These are phyloP conservation scores for Leiothrix lutea DNA, from an alignment of 2,113 vertebrate species.

Conservation along the genomic window DNA sequence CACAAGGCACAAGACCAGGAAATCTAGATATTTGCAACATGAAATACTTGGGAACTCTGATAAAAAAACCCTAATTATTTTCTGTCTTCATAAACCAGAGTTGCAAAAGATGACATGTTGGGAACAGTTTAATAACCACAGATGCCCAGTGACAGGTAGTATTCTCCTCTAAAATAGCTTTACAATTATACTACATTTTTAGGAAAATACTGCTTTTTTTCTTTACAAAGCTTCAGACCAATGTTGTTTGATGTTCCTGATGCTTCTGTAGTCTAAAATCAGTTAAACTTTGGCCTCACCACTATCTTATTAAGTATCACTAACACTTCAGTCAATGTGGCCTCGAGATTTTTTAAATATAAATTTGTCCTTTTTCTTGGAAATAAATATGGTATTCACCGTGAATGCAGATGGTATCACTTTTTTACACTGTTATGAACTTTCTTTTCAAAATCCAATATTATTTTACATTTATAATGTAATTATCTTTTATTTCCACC, in stretches of 20 bases:
- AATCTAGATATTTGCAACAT: conserved; percentile 26
- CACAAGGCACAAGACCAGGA: conserved; percentile 31
- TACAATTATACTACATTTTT: neutral
- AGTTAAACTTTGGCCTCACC: neutral
- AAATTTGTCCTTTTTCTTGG: neutral
- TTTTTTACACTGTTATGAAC: neutral
- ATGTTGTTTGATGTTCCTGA: neutral
- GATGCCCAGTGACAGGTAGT: conserved; percentile 32
- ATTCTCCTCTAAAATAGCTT: conserved; percentile 13
- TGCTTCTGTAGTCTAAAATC: neutral
- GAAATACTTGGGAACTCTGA: neutral
- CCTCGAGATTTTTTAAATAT: neutral
- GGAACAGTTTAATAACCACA: conserved; percentile 32
- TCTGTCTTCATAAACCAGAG: conserved; percentile 11
- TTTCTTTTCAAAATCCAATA: neutral
- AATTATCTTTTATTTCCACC: neutral
- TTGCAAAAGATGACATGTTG: conserved; percentile 13
- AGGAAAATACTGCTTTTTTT: neutral
- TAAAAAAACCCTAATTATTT: neutral
- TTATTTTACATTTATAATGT: neutral
- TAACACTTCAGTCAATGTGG: neutral
- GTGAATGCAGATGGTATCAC: neutral
- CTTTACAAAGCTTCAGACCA: neutral
- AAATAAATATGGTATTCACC: neutral
- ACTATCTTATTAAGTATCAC: neutral